These are phyloP conservation scores for Moxostoma hubbsi DNA, from an alignment of 2,797 vertebrate species.

Conservation along the genomic window DNA sequence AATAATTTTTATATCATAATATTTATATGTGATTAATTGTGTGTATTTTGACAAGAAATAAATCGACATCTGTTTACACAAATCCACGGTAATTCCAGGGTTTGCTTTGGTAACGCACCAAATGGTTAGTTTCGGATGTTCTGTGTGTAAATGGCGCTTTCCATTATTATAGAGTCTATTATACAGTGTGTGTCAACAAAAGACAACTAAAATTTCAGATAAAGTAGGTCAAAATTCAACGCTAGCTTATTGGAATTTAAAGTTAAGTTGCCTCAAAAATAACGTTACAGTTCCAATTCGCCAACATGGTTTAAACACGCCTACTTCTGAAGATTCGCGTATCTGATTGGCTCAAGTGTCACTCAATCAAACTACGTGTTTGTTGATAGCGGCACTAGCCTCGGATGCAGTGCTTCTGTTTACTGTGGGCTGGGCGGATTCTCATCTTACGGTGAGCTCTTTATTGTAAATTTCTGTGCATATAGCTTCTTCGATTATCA, in stretches of 20 bases:
- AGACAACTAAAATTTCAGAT: too few species aligned
- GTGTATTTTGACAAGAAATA: slow-evolving; percentile 11
- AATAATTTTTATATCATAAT: slow-evolving; percentile 34
- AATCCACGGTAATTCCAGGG: background rate
- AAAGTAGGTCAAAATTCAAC: too few species aligned
- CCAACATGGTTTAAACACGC: background rate
- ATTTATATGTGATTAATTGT: slow-evolving; percentile 25
- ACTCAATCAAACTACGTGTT: background rate
- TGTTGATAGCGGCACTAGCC: slow-evolving; percentile 15
- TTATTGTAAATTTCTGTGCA: background rate
- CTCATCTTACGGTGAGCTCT: slow-evolving; percentile 2
- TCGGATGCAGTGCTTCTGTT: background rate
- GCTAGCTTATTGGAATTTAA: too few species aligned
- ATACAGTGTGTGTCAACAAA: too few species aligned
- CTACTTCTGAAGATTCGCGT: background rate
- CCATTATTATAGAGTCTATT: too few species aligned
- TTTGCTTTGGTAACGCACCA: too few species aligned
- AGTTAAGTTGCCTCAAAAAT: too few species aligned
- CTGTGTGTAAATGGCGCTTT: background rate
- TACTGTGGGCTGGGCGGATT: background rate
- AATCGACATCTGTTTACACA: background rate
- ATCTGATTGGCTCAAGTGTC: slow-evolving; percentile 44
- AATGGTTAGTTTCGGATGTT: background rate
- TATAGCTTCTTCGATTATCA: background rate
- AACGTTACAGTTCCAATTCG: background rate